Evolutionary conservation across 1,140 invertebrate genomes (phyloP), one percentile per base, ranked within the genome.

Genomic region (Parasteatoda tepidariorum): DNA sequence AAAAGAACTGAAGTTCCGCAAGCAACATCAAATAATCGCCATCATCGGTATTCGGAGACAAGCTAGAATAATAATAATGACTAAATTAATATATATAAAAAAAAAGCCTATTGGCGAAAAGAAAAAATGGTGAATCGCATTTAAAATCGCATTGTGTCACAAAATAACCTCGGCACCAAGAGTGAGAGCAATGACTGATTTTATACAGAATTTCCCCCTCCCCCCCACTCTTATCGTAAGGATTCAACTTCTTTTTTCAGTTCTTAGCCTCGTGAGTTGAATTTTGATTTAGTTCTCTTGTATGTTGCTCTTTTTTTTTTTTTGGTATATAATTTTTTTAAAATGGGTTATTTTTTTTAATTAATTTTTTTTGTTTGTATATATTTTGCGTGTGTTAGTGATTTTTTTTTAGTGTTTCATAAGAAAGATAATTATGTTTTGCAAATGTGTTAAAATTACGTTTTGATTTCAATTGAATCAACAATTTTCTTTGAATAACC

Each of bases 101-200:
- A n/a, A n/a, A n/a, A n/a, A n/a, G n/a, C n/a, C n/a, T n/a, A n/a
- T n/a, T n/a, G n/a, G n/a, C n/a, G n/a, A 22, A 66, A 31, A 30
- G 61, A 61, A 24, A 54, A 24, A 33, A 26, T 55, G 22, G 48
- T 22, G 33, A 71, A 71, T 71, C 48, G 68, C 34, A 38, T 48
- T 71, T 71, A 54, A 71, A 54, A 57, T 26, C 26, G 57, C 57
- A 24, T 71, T 71, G 41, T 71, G 68, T 71, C 68, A 71, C 68
- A 71, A 71, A 71, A 74, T 74, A 74, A 74, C 71, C 57, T 34
- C 68, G 41, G 30, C 48, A n/a, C n/a, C n/a, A n/a, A n/a, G n/a
- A n/a, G n/a, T n/a, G 26, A 71, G 68, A 31, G 41, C 68, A 71
- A 71, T 71, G 68, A 71, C 68, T 71, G 68, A 71, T 71, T 71